Base-by-base conservation (phyloP, 2,797 vertebrate species). In the Taenioides sp. region DNA sequence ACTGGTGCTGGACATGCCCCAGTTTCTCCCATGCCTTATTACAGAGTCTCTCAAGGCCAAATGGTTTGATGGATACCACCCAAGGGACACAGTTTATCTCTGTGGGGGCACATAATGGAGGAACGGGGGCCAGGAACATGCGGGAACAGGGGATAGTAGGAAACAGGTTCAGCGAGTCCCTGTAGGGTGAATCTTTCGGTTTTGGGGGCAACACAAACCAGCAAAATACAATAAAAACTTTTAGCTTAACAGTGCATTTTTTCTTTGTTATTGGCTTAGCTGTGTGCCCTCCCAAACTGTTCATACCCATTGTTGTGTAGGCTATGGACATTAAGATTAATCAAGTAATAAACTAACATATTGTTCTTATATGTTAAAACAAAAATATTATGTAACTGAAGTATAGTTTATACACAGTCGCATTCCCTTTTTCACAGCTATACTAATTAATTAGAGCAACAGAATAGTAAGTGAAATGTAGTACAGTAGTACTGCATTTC, bases 1-100 rank as follows among this genome's bases (percentile, higher is more conserved):
- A 91, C 69, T 70, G 75, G 78, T 67, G 73, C 85, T 85, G 80
- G 71, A 82, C 75, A 78, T 81, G 75, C 67, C 76, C 71, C 34
- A 70, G 61, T 79, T 86, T 80, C 75, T 74, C 77, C 49, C 70
- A 50, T 55, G 49, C 25, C 79, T 81, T 83, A 85, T 83, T 86
- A 59, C 25, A 58, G 25, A 78, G 80, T 84, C 84, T 86, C 83
- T 81, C 61, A 82, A 80, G 74, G 81, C 80, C 76, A 72, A 71
- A 62, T 68, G 77, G 57, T 20, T 1, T 88, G 91, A 93, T 87
- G 78, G 84, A 90, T 90, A 76, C 83, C 76, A 74, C 82, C 73
- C 72, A 59, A 57, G 79, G 75, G 79, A 86, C 76, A 81, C 80
- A 61, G 65, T 87, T 88, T 78, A 90, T 90, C 84, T 87, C 71